phyloP scores from a whole-genome alignment of 2,797 vertebrate species.

The Sparus aurata region DNA sequence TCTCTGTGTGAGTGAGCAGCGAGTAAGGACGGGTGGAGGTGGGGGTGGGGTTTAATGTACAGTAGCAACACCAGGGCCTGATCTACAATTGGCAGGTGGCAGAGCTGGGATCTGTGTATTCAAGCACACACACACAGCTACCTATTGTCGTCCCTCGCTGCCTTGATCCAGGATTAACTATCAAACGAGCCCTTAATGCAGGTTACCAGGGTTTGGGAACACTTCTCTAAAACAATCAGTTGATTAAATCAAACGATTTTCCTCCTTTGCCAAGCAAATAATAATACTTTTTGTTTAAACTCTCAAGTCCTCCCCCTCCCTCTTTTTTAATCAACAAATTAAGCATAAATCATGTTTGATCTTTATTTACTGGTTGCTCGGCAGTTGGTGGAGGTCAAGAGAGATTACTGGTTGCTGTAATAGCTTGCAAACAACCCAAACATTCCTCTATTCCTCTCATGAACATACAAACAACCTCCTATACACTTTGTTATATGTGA shows the following conservation, averaged over 20 bases:
- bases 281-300: conserved; percentile 83
- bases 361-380: conserved; percentile 85
- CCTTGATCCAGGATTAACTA: conserved; percentile 88
- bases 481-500: conserved; percentile 32
- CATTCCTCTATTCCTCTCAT: conserved; percentile 61
- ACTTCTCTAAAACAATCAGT: conserved; percentile 87
- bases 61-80: conserved; percentile 38
- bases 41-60: conserved; percentile 44
- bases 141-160: conserved; percentile 77
- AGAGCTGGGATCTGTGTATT: conserved; percentile 75
- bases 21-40: conserved; percentile 14
- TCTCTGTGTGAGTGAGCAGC: conserved; percentile 53
- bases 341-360: conserved; percentile 88
- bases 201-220: conserved; percentile 84
- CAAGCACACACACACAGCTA: conserved; percentile 68
- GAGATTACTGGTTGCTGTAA: conserved; percentile 79
- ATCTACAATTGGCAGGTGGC: conserved; percentile 79
- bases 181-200: conserved; percentile 82
- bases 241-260: conserved; percentile 89
- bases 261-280: conserved; percentile 80
- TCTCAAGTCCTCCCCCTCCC: conserved; percentile 62
- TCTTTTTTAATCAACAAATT: conserved; percentile 89
- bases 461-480: conserved; percentile 36
- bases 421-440: conserved; percentile 72
- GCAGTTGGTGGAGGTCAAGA: conserved; percentile 84